Evolutionary conservation across 2,888 invertebrate genomes (phyloP).

Genomic region (Ophioninae sp.): DNA sequence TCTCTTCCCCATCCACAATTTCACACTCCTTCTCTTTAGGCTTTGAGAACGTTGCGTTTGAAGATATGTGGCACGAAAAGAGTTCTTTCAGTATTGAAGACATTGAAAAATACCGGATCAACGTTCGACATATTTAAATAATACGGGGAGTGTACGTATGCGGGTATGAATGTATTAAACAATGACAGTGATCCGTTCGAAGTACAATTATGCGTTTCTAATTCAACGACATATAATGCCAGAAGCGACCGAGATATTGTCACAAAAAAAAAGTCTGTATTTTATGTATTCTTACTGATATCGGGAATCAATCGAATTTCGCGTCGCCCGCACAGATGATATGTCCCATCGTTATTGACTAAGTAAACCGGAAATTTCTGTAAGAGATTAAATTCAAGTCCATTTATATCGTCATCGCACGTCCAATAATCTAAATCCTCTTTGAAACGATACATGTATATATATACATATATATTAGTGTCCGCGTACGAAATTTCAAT

Average conservation of each 20-base stretch:
- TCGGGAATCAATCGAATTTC: constrained; percentile 68
- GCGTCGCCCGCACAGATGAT: constrained; percentile 50
- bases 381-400: constrained; percentile 57
- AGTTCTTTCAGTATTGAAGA: neutral
- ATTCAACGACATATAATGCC: constrained; percentile 65
- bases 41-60: constrained; percentile 8
- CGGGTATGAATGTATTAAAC: constrained; percentile 3
- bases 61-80: neutral
- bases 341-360: constrained; percentile 48
- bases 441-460: constrained; percentile 19
- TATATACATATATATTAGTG: neutral
- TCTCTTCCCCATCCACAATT: neutral
- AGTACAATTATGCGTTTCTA: constrained; percentile 78
- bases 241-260: neutral
- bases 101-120: neutral
- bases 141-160: neutral
- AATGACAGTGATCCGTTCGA: constrained; percentile 64
- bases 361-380: constrained; percentile 68
- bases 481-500: constrained; percentile 18
- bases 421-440: constrained; percentile 8
- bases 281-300: constrained; percentile 74
- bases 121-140: neutral
- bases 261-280: constrained; percentile 56
- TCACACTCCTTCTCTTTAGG: constrained; percentile 2
- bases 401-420: constrained; percentile 41